These are phyloP conservation scores for Papilio gigon DNA, from an alignment of 2,888 invertebrate species.

Conservation along the genomic window DNA sequence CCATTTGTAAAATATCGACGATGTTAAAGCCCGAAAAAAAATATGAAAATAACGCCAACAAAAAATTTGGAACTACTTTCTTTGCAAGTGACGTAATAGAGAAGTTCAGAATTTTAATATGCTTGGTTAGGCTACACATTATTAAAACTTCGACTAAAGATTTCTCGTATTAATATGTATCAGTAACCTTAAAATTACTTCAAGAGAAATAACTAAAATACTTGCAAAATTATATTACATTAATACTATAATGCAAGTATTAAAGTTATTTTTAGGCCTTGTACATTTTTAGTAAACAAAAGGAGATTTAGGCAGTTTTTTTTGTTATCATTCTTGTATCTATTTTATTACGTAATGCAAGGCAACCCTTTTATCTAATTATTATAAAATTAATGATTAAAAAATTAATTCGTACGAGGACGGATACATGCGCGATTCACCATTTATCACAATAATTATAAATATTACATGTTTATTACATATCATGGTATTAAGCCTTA, in stretches of 20 bases:
- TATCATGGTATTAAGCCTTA: constrained; percentile 49
- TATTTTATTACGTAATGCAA: constrained; percentile 73
- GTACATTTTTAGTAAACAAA: constrained; percentile 29
- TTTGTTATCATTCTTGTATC: constrained; percentile 34
- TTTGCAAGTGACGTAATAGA: no score
- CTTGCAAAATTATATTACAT: constrained; percentile 10
- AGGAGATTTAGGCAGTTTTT: constrained; percentile 9
- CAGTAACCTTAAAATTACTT: constrained; percentile 11
- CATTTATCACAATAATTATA: constrained; percentile 68
- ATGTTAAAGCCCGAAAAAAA: no score
- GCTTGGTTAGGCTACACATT: no score
- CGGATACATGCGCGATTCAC: constrained; percentile 57
- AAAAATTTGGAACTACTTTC: no score
- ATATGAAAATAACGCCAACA: no score
- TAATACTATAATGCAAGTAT: constrained; percentile 13
- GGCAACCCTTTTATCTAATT: constrained; percentile 71
- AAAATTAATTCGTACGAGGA: constrained; percentile 52
- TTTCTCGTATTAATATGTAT: constrained; percentile 22
- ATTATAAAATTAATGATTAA: constrained; percentile 44
- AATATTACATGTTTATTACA: constrained; percentile 44
- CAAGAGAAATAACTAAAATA: background rate
- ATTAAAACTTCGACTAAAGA: constrained; percentile 3
- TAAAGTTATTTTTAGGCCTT: constrained; percentile 17
- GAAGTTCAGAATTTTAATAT: no score
- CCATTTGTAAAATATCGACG: background rate